Conservation (phyloP, 35 echinoderm and acorn worm genomes). For the Lytechinus variegatus region DNA sequence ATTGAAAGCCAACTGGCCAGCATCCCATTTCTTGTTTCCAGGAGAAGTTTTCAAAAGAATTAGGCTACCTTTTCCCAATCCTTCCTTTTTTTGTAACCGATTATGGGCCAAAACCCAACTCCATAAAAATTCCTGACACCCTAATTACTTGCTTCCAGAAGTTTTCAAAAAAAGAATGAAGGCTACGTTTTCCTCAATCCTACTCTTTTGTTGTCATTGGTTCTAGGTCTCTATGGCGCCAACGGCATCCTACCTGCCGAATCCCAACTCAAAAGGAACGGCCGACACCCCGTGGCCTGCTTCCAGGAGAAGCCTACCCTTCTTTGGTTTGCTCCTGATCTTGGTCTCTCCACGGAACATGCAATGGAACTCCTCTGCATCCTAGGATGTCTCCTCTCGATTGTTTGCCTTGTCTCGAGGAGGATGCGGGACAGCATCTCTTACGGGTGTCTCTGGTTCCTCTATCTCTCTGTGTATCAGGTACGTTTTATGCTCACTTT, state of each 20-base stretch:
- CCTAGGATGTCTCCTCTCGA: constrained; percentile 65
- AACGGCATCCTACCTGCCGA: constrained; percentile 85
- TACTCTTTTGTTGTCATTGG: neutral
- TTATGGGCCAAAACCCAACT: too few species aligned
- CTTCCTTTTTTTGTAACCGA: too few species aligned
- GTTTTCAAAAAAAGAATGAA: too few species aligned
- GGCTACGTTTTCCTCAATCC: neutral
- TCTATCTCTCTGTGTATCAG: constrained; percentile 93
- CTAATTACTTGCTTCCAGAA: too few species aligned
- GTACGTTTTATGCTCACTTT: constrained; percentile 40
- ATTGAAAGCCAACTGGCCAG: too few species aligned
- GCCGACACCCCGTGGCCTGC: constrained; percentile 36
- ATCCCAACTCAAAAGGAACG: constrained; percentile 48
- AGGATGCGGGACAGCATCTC: constrained; percentile 79
- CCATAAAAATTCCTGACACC: too few species aligned
- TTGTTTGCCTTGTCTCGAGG: constrained; percentile 82
- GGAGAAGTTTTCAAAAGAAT: too few species aligned
- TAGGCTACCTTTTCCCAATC: too few species aligned
- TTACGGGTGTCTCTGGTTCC: constrained; percentile 85
- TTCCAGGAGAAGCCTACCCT: constrained; percentile 85
- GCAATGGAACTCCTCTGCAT: constrained; percentile 92
- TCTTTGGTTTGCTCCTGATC: constrained; percentile 73
- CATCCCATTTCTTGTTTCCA: too few species aligned
- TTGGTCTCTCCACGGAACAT: constrained; percentile 66
- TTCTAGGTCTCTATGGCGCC: constrained; percentile 81